Percentiles rank a stretch among this genome's conserved stretches.
Conservation (phyloP, 2,113 vertebrate genomes). For the Petaurus breviceps region DNA sequence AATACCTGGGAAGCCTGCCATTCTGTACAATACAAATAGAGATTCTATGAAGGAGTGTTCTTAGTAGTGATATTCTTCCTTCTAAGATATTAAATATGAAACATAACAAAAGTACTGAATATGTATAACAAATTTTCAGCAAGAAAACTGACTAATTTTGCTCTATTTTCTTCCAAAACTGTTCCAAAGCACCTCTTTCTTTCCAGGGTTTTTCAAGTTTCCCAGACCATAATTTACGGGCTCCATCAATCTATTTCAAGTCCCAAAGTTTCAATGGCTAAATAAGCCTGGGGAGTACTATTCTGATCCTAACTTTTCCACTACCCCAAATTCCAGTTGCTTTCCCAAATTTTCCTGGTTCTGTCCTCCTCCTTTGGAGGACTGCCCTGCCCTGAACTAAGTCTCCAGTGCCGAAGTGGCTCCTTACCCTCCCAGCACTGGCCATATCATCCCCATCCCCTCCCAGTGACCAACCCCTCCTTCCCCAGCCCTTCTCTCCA, state of each 20-base stretch:
- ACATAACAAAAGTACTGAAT: not conserved
- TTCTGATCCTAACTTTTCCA: not conserved
- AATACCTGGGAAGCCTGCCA: not conserved
- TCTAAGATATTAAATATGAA: not conserved
- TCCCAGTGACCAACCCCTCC: not conserved
- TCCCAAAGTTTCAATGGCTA: not conserved
- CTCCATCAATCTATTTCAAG: not conserved
- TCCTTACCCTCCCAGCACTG: not conserved
- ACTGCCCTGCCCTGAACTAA: not conserved
- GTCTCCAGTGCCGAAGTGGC: not conserved
- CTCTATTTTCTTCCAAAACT: not conserved
- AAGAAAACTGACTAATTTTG: not conserved
- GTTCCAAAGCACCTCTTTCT: not conserved
- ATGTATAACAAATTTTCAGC: not conserved
- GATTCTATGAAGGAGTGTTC: not conserved
- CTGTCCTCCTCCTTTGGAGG: not conserved
- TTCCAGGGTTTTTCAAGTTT: not conserved
- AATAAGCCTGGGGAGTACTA: not conserved
- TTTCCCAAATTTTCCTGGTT: not conserved
- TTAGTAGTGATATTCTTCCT: too few relatives aligned
- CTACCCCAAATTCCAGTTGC: not conserved
- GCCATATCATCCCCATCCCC: not conserved
- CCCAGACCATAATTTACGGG: not conserved
- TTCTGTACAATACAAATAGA: not conserved
- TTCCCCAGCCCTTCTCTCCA: conserved; percentile 74